Evolutionary conservation across 2,113 vertebrate species (phyloP), one percentile per base, ranked within the genome.

Genomic region (Junco hyemalis): DNA sequence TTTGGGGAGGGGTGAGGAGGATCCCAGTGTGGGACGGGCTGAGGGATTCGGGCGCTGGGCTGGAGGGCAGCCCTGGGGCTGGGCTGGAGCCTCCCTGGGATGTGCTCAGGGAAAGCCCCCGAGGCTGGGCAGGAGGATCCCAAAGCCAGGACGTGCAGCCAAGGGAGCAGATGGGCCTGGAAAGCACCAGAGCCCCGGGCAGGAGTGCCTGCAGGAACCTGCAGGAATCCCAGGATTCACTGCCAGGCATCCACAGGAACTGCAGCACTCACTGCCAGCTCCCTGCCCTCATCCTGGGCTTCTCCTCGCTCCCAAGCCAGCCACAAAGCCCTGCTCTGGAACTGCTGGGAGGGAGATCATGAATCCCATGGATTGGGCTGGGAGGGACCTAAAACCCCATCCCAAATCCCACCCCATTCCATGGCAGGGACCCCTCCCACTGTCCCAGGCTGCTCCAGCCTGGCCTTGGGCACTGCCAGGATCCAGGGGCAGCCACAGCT

Each of bases 71-170:
- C 45, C 33, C 25, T 3, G 5, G 53, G 23, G 36, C 59, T 13
- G 44, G 26, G 33, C n/a, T 13, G 44, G 50, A 18, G 18, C 11
- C 6, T 70, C 17, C 40, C 28, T 3, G 4, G 4, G 7, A 20
- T 1, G 10, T 33, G 45, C 40, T 61, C 5, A 0, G 44, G 83
- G 60, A 54, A 59, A 85, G 9, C 66, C 56, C 60, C 3, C 22
- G 83, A 44, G 90, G 70, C 56, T 18, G 61, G 19, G 20, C 87
- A 70, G 87, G 48, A 65, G 87, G 80, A 78, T 78, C 70, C 82
- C 50, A 45, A 45, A 35, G 4, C 15, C 0, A 0, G n/a, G 0
- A 0, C 1, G 3, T 0, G 12, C 40, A 92, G 90, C 90, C 69
- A 65, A 11, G 57, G 20, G 64, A 5, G 5, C 90, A 88, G 92